Evolutionary conservation across 2,113 vertebrate genomes (phyloP).

Genomic region (Lamprotornis superbus): DNA sequence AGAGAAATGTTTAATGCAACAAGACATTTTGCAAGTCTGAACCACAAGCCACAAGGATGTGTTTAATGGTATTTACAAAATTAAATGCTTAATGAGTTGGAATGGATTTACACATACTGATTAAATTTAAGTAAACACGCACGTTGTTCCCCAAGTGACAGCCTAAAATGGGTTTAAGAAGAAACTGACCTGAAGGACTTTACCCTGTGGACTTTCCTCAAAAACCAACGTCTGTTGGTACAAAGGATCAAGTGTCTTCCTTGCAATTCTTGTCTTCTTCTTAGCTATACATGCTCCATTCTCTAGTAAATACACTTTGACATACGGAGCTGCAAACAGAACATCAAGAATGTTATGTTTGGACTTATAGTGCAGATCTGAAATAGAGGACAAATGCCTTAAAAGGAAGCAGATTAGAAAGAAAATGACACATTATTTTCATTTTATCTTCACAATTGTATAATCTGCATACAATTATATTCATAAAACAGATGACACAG

Average conservation of each 20-base stretch:
- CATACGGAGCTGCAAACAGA: conserved; percentile 88
- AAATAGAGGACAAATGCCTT: conserved; percentile 10
- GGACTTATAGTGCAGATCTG: not conserved
- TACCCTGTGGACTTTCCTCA: conserved; percentile 95
- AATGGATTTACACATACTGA: not conserved
- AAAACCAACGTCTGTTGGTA: conserved; percentile 96
- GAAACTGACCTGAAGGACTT: conserved; percentile 93
- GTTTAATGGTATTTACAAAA: not conserved
- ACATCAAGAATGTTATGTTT: not conserved
- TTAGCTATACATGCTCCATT: conserved; percentile 96
- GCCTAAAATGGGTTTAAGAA: not conserved
- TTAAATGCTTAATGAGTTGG: not conserved
- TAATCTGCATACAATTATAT: not conserved
- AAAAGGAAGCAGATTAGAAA: conserved; percentile 5
- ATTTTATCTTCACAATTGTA: not conserved
- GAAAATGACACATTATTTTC: not conserved
- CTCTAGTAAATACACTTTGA: conserved; percentile 97
- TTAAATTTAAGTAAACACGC: not conserved
- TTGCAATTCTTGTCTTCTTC: conserved; percentile 98
- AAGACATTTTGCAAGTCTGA: not conserved
- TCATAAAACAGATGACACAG: not conserved
- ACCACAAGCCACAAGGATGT: not conserved
- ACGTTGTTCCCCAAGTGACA: not conserved
- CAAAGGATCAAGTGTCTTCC: conserved; percentile 96
- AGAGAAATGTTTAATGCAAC: not conserved